Base-by-base conservation (phyloP, 2,888 invertebrate genomes). In the Cephalotes varians region DNA sequence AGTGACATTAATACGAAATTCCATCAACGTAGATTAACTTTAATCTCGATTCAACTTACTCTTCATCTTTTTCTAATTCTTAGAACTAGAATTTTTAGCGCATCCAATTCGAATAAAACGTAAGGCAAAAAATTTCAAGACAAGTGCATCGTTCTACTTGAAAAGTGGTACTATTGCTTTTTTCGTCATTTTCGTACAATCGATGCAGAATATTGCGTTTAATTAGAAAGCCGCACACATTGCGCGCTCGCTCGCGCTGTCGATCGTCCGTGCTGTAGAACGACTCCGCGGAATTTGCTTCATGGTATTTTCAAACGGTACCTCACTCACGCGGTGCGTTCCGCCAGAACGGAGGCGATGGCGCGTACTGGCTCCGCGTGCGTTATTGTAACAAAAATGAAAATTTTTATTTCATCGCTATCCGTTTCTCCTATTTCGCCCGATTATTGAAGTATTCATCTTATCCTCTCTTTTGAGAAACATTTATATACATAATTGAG, bases 251-350 rank as follows among this genome's bases (percentile, higher is more conserved):
- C 54, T 10, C 18, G 25, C 6, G 44, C 44, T 21, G 76, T 51
- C 51, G 76, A 51, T 81, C 84, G 85, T 72, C 49, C 82, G 79
- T 69, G 58, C 84, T 81, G 62, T 71, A 85, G 86, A 84, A 73
- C 85, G 83, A 72, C 74, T 60, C 85, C 80, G 77, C 65, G 54
- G 86, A 85, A 88, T 90, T 88, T 90, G 87, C 88, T 84, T 83
- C 86, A 90, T 91, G 90, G 89, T 90, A 93, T 92, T 92, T 91
- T 91, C 88, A 86, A 93, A 93, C 93, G 93, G 93, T 93, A 93
- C 91, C 88, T 90, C 85, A 86, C 84, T 86, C 84, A 82, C 85
- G 85, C 87, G 87, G 76, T 86, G 86, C 87, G 87, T 88, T 91
- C 90, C 88, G 85, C 87, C 86, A 84, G 47, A 83, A 85, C 87